phyloP scores from a whole-genome alignment of 2,113 vertebrate genomes.

The Scalopus aquaticus region DNA sequence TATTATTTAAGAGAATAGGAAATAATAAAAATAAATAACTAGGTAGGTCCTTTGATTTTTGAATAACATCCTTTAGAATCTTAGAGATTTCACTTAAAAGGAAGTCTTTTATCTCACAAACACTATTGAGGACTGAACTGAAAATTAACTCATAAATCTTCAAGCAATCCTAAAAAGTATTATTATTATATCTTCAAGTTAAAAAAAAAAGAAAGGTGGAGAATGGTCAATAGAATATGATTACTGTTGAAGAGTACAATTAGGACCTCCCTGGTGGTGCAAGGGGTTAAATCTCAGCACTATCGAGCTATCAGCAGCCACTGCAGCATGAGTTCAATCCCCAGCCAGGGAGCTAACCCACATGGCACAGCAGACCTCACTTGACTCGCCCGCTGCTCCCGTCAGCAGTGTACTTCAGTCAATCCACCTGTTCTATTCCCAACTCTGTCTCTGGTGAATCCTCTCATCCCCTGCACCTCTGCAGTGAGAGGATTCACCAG shows the following conservation, averaged over 20 bases:
- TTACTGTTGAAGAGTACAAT: neutral
- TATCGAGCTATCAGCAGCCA: too few species aligned
- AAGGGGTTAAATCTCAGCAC: too few species aligned
- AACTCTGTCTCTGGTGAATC: too few species aligned
- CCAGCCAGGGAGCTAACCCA: too few species aligned
- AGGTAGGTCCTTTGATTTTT: neutral
- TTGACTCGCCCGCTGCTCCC: too few species aligned
- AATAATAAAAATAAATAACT: neutral
- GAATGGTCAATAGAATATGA: neutral
- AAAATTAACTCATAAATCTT: neutral
- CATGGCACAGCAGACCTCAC: too few species aligned
- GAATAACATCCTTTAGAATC: constrained; percentile 15
- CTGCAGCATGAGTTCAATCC: too few species aligned
- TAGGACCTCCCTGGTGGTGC: too few species aligned
- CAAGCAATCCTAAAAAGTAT: neutral
- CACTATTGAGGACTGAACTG: neutral
- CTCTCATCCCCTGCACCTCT: too few species aligned
- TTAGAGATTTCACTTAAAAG: neutral
- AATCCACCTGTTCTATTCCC: too few species aligned
- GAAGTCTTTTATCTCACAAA: neutral
- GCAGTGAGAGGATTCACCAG: too few species aligned
- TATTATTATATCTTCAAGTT: neutral
- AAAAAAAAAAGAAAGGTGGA: neutral
- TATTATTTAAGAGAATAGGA: neutral
- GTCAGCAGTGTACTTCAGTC: too few species aligned